Conservation (phyloP, 2,797 vertebrate species). For the Spatula versicolor region DNA sequence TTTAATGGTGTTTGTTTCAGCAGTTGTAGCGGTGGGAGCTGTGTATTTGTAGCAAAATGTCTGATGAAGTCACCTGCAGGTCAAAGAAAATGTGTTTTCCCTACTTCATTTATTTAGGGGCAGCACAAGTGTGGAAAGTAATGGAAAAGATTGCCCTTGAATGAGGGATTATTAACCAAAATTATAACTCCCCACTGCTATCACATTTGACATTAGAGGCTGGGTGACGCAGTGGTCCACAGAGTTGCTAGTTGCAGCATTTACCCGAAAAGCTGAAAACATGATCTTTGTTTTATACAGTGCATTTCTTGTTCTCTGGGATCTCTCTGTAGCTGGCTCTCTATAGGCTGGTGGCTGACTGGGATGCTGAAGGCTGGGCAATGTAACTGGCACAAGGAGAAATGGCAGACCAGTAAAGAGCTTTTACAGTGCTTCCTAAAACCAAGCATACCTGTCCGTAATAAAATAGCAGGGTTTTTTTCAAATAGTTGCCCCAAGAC, state of each 20-base stretch:
- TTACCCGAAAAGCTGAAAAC: background rate
- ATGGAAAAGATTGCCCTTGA: background rate
- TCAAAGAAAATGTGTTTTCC: background rate
- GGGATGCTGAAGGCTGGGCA: background rate
- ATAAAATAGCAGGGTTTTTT: fast-evolving
- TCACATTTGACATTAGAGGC: background rate
- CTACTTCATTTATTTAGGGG: background rate
- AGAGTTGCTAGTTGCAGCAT: background rate
- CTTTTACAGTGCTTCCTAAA: background rate
- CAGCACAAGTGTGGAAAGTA: background rate
- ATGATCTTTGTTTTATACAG: background rate
- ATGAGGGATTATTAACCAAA: background rate
- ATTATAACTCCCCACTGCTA: background rate
- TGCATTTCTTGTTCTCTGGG: background rate
- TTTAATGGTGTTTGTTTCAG: conserved; percentile 12
- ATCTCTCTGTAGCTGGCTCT: background rate
- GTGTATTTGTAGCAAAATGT: background rate
- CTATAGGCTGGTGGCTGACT: background rate
- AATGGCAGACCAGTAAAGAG: background rate
- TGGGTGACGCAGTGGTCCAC: background rate
- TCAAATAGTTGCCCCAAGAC: background rate
- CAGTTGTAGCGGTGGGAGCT: background rate
- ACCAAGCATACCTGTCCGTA: background rate
- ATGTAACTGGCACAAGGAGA: background rate
- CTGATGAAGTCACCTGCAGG: background rate